Evolutionary conservation across 2,113 vertebrate species (phyloP), one percentile per base, ranked within the genome.

Genomic region (Oncorhynchus nerka): DNA sequence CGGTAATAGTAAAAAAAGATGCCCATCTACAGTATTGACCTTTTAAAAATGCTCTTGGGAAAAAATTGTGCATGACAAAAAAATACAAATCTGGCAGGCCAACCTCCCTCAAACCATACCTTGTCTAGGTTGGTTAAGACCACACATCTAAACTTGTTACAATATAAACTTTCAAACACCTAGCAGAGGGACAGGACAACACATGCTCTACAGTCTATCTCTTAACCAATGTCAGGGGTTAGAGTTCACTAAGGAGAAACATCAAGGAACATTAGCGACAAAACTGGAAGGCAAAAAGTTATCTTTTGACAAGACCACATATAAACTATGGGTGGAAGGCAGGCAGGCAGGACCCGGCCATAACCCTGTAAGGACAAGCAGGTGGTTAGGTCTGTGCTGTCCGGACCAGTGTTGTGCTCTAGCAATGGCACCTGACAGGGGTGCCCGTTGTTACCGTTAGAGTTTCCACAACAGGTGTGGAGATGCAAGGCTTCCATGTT

Each of bases 1-100:
- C 72, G 61, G 73, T 61, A 84, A 74, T 73, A 32, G 74, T 75
- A 85, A 83, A 80, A 80, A 88, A 87, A 84, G 78, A 39, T 78
- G 61, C 79, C 75, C 78, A 79, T 70, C 71, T 79, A 75, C 51
- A 85, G 39, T 82, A 75, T 76, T 65, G 85, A 73, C 59, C 20
- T 68, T 74, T 66, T 79, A 79, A 76, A 76, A 84, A 87, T 30
- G 83, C 78, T 85, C 75, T 69, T 81, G 82, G 73, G 66, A 80
- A 68, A 82, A 87, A 83, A 82, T 71, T 80, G 79, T 81, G 78
- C 74, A 81, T 74, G 16, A 68, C 16, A 34, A 13, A 68, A 30
- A 2, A 68, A 68, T 71, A 71, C 72, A 70, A 30, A 81, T 79
- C 73, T 79, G 82, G 67, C 49, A 75, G 64, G 75, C 65, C 59